These are phyloP conservation scores for Trilocha varians DNA, from an alignment of 2,888 invertebrate species.

Conservation along the genomic window DNA sequence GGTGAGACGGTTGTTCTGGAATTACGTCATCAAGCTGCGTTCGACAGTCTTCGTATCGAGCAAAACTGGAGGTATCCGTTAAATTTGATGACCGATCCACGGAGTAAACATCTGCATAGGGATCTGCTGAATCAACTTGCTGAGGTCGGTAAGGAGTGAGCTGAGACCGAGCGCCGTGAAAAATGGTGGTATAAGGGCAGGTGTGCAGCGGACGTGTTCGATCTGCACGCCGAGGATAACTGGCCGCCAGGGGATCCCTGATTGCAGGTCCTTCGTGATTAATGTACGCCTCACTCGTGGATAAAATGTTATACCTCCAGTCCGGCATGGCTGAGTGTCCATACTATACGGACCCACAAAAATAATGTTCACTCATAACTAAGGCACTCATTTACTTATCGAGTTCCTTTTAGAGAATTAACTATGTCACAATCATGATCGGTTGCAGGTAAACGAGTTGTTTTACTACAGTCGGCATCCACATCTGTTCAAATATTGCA, in stretches of 20 bases:
- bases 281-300: conserved; percentile 67
- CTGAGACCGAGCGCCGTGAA: conserved; percentile 46
- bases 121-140: conserved; percentile 56
- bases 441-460: conserved; percentile 22
- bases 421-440: conserved; percentile 35
- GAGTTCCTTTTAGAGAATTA: conserved; percentile 14
- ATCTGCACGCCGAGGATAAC: conserved; percentile 69
- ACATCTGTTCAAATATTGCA: conserved; percentile 24
- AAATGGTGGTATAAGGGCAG: conserved; percentile 65
- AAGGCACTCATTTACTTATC: conserved; percentile 17
- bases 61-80: conserved; percentile 66
- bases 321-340: conserved; percentile 65
- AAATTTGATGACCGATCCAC: conserved; percentile 64
- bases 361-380: conserved; percentile 27
- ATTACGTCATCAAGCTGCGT: conserved; percentile 42
- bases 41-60: conserved; percentile 61
- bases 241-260: conserved; percentile 56
- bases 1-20: conserved; percentile 31
- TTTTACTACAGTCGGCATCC: conserved; percentile 45
- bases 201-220: conserved; percentile 62
- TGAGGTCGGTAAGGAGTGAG: conserved; percentile 40
- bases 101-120: conserved; percentile 57
- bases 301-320: conserved; percentile 71
- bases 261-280: conserved; percentile 41
- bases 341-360: conserved; percentile 42